phyloP scores from a whole-genome alignment of 2,113 vertebrate genomes.

The Elachura formosa region DNA sequence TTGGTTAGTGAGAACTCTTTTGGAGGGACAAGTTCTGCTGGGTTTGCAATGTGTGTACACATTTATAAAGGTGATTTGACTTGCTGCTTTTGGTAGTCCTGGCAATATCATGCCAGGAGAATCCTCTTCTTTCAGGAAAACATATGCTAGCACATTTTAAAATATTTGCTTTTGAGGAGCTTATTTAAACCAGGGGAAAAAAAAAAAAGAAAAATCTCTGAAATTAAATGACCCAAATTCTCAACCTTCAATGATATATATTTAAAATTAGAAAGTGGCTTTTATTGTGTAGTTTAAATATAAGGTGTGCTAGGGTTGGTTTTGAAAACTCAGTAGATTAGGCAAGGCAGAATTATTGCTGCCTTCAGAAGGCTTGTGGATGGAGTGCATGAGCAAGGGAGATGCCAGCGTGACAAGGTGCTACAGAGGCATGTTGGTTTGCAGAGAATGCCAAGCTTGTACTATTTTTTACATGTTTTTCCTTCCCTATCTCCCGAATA shows the following conservation, averaged over 20 bases:
- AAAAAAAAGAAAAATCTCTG: rapidly evolving
- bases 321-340: not conserved
- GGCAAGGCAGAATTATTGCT: not conserved
- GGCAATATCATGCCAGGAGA: not conserved
- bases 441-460: not conserved
- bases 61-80: not conserved
- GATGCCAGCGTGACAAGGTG: rapidly evolving
- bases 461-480: not conserved
- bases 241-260: not conserved
- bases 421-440: rapidly evolving
- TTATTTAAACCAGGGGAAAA: too few relatives aligned
- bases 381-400: rapidly evolving
- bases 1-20: not conserved
- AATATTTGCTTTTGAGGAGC: not conserved
- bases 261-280: not conserved
- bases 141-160: not conserved
- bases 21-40: not conserved
- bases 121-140: not conserved
- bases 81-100: not conserved
- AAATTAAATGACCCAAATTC: not conserved
- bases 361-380: not conserved
- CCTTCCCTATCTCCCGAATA: not conserved
- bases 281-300: not conserved
- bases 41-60: not conserved
- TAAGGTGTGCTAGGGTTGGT: not conserved